Base-by-base conservation (phyloP, 2,113 vertebrate species). In the Cyrtonyx montezumae region DNA sequence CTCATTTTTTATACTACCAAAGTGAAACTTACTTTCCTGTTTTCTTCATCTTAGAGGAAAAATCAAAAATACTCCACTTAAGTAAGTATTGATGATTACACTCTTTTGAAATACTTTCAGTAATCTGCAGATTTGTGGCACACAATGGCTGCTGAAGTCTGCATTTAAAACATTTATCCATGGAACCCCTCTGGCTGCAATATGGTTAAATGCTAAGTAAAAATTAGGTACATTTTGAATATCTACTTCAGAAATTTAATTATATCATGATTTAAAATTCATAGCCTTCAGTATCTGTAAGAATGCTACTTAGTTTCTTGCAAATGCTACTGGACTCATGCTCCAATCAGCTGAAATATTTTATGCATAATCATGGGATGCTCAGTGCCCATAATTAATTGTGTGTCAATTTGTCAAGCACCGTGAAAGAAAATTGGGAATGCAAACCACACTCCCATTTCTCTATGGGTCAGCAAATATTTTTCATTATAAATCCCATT, bases 351-450 rank as follows among this genome's bases (percentile, higher is more conserved):
- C 88, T 93, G 70, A 87, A 96, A 82, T 94, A 94, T 97, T 97
- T 97, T 95, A 87, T 91, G 93, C 93, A 80, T 88, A 92, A 95
- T 95, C 88, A 95, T 89, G 71, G 87, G 95, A 87, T 85, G 84
- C 91, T 95, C 77, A 79, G 84, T 93, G 87, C 88, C 95, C 96
- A 77, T 96, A 97, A 97, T 97, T 97, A 97, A 83, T 93, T 95
- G 66, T 92, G 81, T 92, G 95, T 96, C 68, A 73, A 95, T 97
- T 97, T 96, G 68, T 96, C 76, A 59, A 73, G 90, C 63, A 69
- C 53, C 80, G 84, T 96, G 96, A 96, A 95, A 95, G 94, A 96
- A 76, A 94, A 96, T 92, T 87, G 76, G 67, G 84, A 93, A 48
- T 6, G 16, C 91, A 94, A 93, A 94, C 71, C 45, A 34, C 40